Base-by-base conservation (phyloP, 1,140 invertebrate genomes). In the Drosophila simulans region DNA sequence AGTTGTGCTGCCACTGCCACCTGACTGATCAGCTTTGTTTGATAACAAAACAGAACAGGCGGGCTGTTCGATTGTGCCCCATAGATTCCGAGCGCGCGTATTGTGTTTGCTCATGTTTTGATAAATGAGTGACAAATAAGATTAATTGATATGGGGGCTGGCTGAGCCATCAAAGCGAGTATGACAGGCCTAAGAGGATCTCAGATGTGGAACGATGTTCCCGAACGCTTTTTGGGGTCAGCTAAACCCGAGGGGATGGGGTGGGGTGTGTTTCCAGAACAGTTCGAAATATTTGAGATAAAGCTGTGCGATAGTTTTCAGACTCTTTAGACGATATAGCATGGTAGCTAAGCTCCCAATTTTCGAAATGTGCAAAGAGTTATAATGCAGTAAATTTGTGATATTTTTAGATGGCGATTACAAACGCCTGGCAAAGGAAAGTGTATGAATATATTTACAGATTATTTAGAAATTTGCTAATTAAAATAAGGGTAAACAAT, bases 11-110 rank as follows among this genome's bases (percentile, higher is more conserved):
- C 70, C 77, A 64, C 81, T 88, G 83, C 79, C 84, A 88, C 83
- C 84, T 88, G 83, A 83, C 84, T 88, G 84, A 88, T 88, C 84
- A 84, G 80, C 84, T 77, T 84, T 89, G 80, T 88, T 89, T 88
- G 84, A 88, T 88, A 88, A 88, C 79, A 86, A 60, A 65, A 60
- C 60, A 68, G 77, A 63, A 22, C 20, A 22, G 71, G 45, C 39
- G 64, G 60, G 63, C 63, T 62, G 54, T 65, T 79, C 65, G 73
- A 80, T 80, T 68, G 40, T 52, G 34, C 49, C 49, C 49, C 49
- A 52, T 35, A 52, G 49, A 52, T 52, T 35, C 31, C 11, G 1
- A 31, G 10, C 31, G 49, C 8, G 49, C 53, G 59, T 46, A 56
- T 56, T 77, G 57, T 57, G 53, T 68, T 68, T 79, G 56, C 60